phyloP scores from a whole-genome alignment of 2,888 invertebrate genomes.

The Ennomos fuscantarius region DNA sequence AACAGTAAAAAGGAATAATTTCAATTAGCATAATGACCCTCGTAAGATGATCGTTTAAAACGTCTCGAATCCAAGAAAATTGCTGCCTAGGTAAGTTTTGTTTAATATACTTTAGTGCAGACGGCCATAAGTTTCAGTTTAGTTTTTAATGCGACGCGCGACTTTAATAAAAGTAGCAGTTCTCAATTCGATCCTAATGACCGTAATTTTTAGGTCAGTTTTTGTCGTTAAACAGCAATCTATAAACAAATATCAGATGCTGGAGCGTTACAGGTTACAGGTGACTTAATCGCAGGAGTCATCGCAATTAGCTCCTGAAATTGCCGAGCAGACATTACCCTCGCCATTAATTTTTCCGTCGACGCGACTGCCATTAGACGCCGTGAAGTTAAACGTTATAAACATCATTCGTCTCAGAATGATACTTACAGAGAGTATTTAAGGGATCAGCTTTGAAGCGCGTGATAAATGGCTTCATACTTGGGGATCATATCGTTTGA shows the following conservation, averaged over 20 bases:
- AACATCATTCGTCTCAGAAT: slow-evolving; percentile 60
- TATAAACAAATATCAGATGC: not conserved
- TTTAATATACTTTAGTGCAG: no score
- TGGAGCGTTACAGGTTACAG: slow-evolving; percentile 49
- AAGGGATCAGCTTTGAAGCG: slow-evolving; percentile 63
- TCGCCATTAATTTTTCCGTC: slow-evolving; percentile 66
- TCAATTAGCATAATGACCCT: no score
- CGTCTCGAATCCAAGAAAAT: no score
- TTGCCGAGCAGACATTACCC: slow-evolving; percentile 55
- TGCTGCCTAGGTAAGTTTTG: no score
- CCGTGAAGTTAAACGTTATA: slow-evolving; percentile 57
- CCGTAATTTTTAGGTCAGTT: no score
- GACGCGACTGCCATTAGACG: slow-evolving; percentile 58
- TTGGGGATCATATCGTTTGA: slow-evolving; percentile 30
- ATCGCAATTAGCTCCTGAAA: slow-evolving; percentile 60
- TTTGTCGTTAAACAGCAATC: no score
- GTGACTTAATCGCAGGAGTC: slow-evolving; percentile 53
- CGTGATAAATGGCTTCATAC: slow-evolving; percentile 61
- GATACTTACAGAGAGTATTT: slow-evolving; percentile 51
- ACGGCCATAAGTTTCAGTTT: no score
- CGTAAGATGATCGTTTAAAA: no score
- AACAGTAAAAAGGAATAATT: no score
- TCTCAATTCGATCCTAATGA: no score
- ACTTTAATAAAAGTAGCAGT: no score
- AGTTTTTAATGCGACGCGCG: no score